These are phyloP conservation scores for Eurosta solidaginis DNA, from an alignment of 1,140 invertebrate genomes.

Conservation along the genomic window DNA sequence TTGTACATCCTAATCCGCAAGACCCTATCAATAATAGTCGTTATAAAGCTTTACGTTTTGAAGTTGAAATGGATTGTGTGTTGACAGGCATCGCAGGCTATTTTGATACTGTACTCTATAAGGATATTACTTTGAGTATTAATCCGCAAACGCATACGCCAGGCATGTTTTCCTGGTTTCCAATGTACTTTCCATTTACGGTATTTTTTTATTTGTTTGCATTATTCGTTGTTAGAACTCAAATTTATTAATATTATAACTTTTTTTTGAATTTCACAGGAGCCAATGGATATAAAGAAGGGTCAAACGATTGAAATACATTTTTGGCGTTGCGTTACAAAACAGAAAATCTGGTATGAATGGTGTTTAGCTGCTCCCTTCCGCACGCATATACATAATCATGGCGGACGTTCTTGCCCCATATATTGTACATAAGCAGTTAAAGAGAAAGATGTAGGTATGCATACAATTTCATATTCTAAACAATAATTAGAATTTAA, in stretches of 20 bases:
- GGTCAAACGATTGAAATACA: constrained; percentile 76
- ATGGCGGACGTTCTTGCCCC: constrained; percentile 73
- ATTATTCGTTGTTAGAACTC: neutral
- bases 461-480: neutral
- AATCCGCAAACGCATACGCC: constrained; percentile 83
- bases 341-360: constrained; percentile 93
- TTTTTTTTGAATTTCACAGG: constrained; percentile 42
- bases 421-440: constrained; percentile 37
- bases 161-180: constrained; percentile 97
- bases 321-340: constrained; percentile 83
- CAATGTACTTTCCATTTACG: constrained; percentile 89
- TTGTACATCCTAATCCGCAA: constrained; percentile 81
- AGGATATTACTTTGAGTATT: constrained; percentile 86
- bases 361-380: constrained; percentile 81
- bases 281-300: constrained; percentile 62
- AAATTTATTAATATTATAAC: neutral
- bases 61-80: constrained; percentile 73
- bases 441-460: neutral
- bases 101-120: constrained; percentile 87
- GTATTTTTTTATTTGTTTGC: constrained; percentile 63
- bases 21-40: constrained; percentile 76
- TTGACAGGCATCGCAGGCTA: constrained; percentile 95
- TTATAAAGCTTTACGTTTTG: constrained; percentile 72
- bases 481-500: neutral
- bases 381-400: constrained; percentile 75